Percentiles rank a stretch among this genome's conserved stretches.
Conservation (phyloP, 2,888 invertebrate genomes). For the Lasius fuliginosus region DNA sequence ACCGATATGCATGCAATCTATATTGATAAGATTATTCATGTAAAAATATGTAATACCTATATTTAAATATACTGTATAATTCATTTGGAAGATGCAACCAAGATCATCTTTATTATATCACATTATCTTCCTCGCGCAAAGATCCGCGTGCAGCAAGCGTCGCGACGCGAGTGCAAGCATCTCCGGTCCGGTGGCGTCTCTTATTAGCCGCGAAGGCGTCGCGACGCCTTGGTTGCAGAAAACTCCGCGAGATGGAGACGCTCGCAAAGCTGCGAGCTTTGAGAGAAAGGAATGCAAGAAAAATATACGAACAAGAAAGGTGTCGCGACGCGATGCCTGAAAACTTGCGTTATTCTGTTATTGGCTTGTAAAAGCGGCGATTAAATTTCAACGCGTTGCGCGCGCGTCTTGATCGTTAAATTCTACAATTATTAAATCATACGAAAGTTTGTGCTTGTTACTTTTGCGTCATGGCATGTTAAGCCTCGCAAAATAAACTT, state of each 20-base stretch:
- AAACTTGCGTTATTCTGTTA: background rate
- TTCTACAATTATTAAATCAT: background rate
- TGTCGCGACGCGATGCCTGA: conserved; percentile 55
- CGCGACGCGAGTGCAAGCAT: conserved; percentile 67
- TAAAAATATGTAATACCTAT: background rate
- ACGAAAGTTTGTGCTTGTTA: background rate
- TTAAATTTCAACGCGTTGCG: background rate
- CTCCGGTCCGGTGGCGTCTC: conserved; percentile 66
- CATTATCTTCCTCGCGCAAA: background rate
- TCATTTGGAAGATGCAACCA: background rate
- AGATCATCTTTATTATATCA: background rate
- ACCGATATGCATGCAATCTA: no score
- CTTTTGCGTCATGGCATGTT: background rate
- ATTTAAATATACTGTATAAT: background rate
- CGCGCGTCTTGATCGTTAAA: background rate
- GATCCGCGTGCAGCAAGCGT: conserved; percentile 50
- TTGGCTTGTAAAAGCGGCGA: background rate
- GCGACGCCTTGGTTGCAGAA: conserved; percentile 83
- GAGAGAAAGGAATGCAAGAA: conserved; percentile 53
- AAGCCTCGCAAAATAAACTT: background rate
- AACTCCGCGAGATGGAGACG: conserved; percentile 85
- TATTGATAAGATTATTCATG: background rate
- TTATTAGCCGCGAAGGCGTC: conserved; percentile 84
- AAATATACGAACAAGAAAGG: conserved; percentile 38
- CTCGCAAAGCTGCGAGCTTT: conserved; percentile 67